Percentiles rank a stretch among this genome's conserved stretches.
These are phyloP conservation scores for Scaptomyza parva DNA, from an alignment of 2,888 invertebrate genomes.

Conservation along the genomic window DNA sequence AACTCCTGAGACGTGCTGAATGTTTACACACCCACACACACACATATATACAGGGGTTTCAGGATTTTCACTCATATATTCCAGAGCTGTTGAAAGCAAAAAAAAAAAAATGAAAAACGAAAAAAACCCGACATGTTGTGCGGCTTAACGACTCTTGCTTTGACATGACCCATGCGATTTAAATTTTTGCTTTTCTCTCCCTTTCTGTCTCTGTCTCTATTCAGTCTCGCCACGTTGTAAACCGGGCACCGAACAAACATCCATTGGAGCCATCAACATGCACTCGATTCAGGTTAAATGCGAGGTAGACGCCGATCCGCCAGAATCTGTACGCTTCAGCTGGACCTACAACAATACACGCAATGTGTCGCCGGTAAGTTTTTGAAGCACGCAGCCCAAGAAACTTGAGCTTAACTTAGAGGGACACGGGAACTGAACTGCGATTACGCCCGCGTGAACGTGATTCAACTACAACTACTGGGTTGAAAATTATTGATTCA, in stretches of 20 bases:
- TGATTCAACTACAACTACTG: constrained; percentile 16
- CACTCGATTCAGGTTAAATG: constrained; percentile 91
- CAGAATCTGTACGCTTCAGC: constrained; percentile 89
- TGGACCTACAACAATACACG: constrained; percentile 94
- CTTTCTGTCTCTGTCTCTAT: constrained; percentile 22
- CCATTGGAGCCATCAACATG: constrained; percentile 90
- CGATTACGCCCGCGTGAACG: constrained; percentile 41
- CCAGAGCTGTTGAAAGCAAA: constrained; percentile 27
- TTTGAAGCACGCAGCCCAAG: not conserved
- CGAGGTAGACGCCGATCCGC: constrained; percentile 92
- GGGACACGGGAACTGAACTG: constrained; percentile 8
- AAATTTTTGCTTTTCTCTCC: constrained; percentile 4
- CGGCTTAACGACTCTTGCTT: constrained; percentile 41
- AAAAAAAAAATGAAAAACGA: not conserved
- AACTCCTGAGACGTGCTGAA: constrained; percentile 39
- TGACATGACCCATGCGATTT: constrained; percentile 19
- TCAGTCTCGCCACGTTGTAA: constrained; percentile 92
- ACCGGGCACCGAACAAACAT: constrained; percentile 89
- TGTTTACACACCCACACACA: constrained; percentile 36
- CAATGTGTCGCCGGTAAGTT: constrained; percentile 89
- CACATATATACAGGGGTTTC: not conserved
- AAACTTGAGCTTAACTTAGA: constrained; percentile 2
- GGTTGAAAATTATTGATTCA: constrained; percentile 43
- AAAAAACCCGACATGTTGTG: constrained; percentile 30
- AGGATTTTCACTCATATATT: constrained; percentile 27